Base-by-base conservation (phyloP, 2,113 vertebrate genomes). In the Dipodomys merriami region DNA sequence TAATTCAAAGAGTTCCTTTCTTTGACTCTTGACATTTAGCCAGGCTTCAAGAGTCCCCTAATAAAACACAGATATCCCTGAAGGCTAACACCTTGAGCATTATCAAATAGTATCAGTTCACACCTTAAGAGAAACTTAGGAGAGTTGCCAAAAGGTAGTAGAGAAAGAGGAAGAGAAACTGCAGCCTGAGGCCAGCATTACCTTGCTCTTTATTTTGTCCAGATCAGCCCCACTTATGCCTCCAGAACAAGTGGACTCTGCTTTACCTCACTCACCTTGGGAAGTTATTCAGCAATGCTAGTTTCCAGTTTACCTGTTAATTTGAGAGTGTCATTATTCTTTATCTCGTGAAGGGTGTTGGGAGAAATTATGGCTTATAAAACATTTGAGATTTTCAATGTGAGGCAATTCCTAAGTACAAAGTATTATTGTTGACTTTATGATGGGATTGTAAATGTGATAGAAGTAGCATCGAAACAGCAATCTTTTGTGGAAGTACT, bases 281-380 rank as follows among this genome's bases (percentile, higher is more conserved):
- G 11, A 94, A 95, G 79, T 94, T n/a, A 81, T 83, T 91, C 76
- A 93, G 83, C 91, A 53, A 60, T 76, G n/a, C 60, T 79, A 30
- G 91, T 96, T 97, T 77, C 87, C 81, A 84, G 44, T 85, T 94
- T 91, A 53, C 85, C 44, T 92, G 90, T 60, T 90, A 95, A 94
- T 94, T 81, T 83, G 85, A 74, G 89, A 94, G 62, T 62, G 35
- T 91, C 78, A 94, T 95, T 92, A 89, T 95, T 92, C 87, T 96
- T 96, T 96, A 96, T 97, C 94, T 95, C 44, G 23, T 83, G 60
- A 85, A 93, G 91, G 94, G 87, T 97, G 95, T 95, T 97, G 94
- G 94, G 83, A 94, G 95, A 96, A 96, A 90, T 97, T 97, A 97
- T 95, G 94, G 85, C 81, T 94, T 92, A 96, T 97, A 97, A 97